Base-by-base conservation (phyloP, 2,113 vertebrate genomes). In the Corapipo altera region DNA sequence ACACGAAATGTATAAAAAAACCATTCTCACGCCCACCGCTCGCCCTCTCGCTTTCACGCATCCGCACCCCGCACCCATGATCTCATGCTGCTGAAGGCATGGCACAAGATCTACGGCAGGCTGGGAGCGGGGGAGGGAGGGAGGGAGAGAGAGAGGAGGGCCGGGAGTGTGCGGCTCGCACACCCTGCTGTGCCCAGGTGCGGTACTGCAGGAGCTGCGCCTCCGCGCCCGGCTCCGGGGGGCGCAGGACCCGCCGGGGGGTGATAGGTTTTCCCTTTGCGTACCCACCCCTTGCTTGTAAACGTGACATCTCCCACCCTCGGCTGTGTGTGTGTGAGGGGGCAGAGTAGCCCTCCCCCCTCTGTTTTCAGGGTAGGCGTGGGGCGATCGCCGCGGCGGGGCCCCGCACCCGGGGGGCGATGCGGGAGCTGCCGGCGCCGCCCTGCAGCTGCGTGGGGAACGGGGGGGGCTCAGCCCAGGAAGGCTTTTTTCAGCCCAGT, bases 21-120 rank as follows among this genome's bases (percentile, higher is more conserved):
- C 5, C 77, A 15, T 84, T 76, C 84, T 93, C 94, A 85, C 94
- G 43, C 94, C 94, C 91, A 84, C 94, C 5, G 44, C 86, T 95
- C 94, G 80, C 89, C 94, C 77, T 92, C 95, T 92, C 83, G n/a
- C 43, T 95, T 92, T 95, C 95, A 83, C 92, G 88, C 95, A 94
- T 89, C 81, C 87, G 58, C 91, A 92, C 85, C 91, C 89, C 92
- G 84, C 87, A 41, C 93, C 89, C 96, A 74, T 96, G 93, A 94
- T 80, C 95, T 96, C 88, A 96, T 88, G 91, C 84, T 85, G 85
- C 94, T 79, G 93, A 95, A 95, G 77, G 65, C 93, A 92, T 15
- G 91, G 89, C 91, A 89, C 79, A 54, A 80, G 78, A 78, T 74
- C 75, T 66, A 49, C 89, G 84, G 79, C 93, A 74, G 94, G 88